A percentile compares a stretch with the other conserved stretches of the same genome.
phyloP scores from a whole-genome alignment of 2,113 vertebrate species.

The Sclerurus mexicanus region DNA sequence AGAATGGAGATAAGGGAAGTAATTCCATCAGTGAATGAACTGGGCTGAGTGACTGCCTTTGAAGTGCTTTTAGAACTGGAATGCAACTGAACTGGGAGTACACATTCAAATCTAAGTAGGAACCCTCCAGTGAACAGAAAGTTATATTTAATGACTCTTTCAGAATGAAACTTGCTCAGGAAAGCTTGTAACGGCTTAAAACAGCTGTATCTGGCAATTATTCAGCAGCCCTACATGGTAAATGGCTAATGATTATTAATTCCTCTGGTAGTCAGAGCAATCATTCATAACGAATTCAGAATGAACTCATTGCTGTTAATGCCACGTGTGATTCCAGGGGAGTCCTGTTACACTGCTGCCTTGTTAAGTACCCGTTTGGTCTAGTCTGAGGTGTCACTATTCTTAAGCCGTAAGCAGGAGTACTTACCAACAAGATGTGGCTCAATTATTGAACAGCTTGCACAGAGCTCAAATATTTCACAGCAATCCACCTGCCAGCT shows the following conservation, averaged over 20 bases:
- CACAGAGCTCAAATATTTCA: neutral
- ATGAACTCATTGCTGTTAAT: conserved; percentile 61
- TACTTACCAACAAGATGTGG: conserved; percentile 7
- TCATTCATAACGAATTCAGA: conserved; percentile 69
- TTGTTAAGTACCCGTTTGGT: conserved; percentile 58
- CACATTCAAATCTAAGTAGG: neutral
- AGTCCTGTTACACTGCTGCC: conserved; percentile 43
- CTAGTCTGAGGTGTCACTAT: conserved; percentile 10
- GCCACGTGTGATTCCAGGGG: conserved; percentile 47
- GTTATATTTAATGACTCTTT: neutral
- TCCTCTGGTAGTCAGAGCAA: conserved; percentile 43
- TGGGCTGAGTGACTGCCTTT: neutral
- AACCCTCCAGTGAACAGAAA: neutral
- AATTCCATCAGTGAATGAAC: conserved; percentile 15
- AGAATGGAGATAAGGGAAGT: conserved; percentile 12
- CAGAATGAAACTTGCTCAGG: neutral
- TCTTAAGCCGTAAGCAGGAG: conserved; percentile 21
- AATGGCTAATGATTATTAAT: conserved; percentile 59
- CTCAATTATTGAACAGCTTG: neutral
- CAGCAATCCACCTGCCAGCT: neutral
- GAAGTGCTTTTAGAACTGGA: conserved; percentile 39
- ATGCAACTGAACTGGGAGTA: neutral
- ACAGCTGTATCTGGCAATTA: neutral
- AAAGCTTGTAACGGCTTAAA: neutral
- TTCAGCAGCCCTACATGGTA: neutral